Evolutionary conservation across 2,797 vertebrate species (phyloP).

Genomic region (Stomatorhinus walkeri): DNA sequence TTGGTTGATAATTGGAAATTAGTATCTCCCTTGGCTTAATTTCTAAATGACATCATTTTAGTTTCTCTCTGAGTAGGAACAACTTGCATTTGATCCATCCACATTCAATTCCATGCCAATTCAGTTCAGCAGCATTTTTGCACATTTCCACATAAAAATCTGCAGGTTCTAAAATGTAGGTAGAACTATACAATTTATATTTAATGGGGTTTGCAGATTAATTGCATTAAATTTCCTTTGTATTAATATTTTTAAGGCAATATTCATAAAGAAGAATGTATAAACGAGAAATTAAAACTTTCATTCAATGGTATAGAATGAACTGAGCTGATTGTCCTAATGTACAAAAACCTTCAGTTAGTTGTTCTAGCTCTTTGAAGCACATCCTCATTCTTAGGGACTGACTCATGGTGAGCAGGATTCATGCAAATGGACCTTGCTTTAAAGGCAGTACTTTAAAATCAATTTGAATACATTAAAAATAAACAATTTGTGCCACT

Average conservation of each 20-base stretch:
- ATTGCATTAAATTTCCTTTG: background rate
- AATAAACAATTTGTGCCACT: background rate
- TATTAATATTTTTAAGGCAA: background rate
- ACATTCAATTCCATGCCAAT: background rate
- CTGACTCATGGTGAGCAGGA: background rate
- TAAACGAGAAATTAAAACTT: background rate
- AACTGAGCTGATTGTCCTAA: background rate
- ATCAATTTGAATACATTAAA: background rate
- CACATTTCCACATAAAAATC: background rate
- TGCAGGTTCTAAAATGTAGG: background rate
- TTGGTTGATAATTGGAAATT: conserved; percentile 15
- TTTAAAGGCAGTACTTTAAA: background rate
- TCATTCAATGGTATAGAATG: background rate
- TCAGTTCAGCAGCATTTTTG: background rate
- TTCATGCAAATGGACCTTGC: background rate
- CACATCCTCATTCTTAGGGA: background rate
- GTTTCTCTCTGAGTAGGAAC: background rate
- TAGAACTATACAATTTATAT: background rate
- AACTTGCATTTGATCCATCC: background rate
- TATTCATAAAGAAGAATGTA: background rate
- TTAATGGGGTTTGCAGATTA: background rate
- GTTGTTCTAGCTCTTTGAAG: background rate
- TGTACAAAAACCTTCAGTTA: background rate
- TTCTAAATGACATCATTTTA: background rate
- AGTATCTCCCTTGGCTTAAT: background rate